These are phyloP conservation scores for Heliconius hermathena DNA, from an alignment of 1,140 invertebrate genomes.

Conservation along the genomic window DNA sequence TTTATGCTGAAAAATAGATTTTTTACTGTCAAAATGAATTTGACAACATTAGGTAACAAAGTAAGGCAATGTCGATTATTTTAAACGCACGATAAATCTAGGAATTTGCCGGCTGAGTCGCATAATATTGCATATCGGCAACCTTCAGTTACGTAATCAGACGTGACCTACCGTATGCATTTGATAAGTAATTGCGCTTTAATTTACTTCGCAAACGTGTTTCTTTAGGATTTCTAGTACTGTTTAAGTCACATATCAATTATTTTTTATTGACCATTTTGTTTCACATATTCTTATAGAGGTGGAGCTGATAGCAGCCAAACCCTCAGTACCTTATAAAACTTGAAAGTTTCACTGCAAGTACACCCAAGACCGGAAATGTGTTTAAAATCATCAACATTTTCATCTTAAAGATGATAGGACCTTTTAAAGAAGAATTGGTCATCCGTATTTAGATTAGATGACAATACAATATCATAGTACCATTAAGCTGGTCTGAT, in stretches of 20 bases:
- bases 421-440: too few species aligned
- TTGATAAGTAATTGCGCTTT: slow-evolving; percentile 24
- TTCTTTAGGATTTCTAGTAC: neutral
- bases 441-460: too few species aligned
- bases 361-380: too few species aligned
- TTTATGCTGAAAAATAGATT: too few species aligned
- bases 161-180: slow-evolving; percentile 26
- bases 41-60: neutral
- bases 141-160: slow-evolving; percentile 24
- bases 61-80: neutral
- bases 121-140: neutral
- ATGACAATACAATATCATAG: too few species aligned
- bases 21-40: neutral
- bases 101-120: slow-evolving; percentile 15
- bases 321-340: too few species aligned
- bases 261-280: neutral
- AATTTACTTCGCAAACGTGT: slow-evolving; percentile 8
- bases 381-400: too few species aligned
- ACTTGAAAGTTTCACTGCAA: too few species aligned
- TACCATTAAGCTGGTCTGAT: too few species aligned
- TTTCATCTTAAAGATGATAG: too few species aligned
- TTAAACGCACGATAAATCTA: slow-evolving; percentile 5
- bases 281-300: neutral
- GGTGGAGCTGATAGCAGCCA: too few species aligned
- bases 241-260: neutral